These are phyloP conservation scores for Microctonus aethiopoides DNA, from an alignment of 2,888 invertebrate species.

Conservation along the genomic window DNA sequence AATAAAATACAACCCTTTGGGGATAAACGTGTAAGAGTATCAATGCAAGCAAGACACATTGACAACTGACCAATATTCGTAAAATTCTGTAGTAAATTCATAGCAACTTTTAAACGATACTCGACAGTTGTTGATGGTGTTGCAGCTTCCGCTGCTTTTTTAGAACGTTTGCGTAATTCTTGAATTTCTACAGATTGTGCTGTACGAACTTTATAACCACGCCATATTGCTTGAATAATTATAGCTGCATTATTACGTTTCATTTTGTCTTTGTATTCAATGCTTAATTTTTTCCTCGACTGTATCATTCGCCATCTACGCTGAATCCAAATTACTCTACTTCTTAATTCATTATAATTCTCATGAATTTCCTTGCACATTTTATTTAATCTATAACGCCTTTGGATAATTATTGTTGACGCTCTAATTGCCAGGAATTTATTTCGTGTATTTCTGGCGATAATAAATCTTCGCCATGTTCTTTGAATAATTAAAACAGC, in stretches of 20 bases:
- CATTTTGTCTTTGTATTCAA: slow-evolving; percentile 56
- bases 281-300: slow-evolving; percentile 54
- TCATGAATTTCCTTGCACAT: slow-evolving; percentile 25
- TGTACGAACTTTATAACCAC: slow-evolving; percentile 61
- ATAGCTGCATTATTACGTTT: slow-evolving; percentile 69
- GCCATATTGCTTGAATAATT: slow-evolving; percentile 74
- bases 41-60: slow-evolving; percentile 64
- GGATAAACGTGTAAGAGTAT: slow-evolving; percentile 65
- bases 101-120: slow-evolving; percentile 56
- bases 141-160: slow-evolving; percentile 53
- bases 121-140: slow-evolving; percentile 60
- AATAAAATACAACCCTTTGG: slow-evolving; percentile 58
- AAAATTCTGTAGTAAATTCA: slow-evolving; percentile 56
- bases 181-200: slow-evolving; percentile 47
- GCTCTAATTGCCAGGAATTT: slow-evolving; percentile 46
- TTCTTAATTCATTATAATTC: slow-evolving; percentile 29
- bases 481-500: slow-evolving; percentile 65
- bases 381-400: slow-evolving; percentile 38
- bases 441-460: slow-evolving; percentile 58
- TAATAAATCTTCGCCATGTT: slow-evolving; percentile 61
- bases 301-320: slow-evolving; percentile 43
- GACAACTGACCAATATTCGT: slow-evolving; percentile 62
- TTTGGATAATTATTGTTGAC: slow-evolving; percentile 43
- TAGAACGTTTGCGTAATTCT: slow-evolving; percentile 56
- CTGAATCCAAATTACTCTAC: slow-evolving; percentile 40